Conservation (phyloP, 2,113 vertebrate genomes). For the Siniperca knerii region DNA sequence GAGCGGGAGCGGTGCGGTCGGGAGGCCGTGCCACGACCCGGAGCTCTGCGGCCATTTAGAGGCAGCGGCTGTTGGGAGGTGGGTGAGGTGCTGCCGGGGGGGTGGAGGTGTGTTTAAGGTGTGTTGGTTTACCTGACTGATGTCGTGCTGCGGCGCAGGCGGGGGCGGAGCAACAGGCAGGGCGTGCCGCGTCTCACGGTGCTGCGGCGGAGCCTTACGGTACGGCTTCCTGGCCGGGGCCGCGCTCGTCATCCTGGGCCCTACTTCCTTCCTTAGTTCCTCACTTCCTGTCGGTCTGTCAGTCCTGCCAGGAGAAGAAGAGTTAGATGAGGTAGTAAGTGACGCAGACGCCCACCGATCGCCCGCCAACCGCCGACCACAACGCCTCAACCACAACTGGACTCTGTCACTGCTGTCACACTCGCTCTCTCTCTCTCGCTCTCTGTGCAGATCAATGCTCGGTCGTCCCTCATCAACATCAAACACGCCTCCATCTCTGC, state of each 20-base stretch:
- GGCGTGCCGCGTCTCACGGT: conserved; percentile 91
- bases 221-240: conserved; percentile 94
- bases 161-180: conserved; percentile 80
- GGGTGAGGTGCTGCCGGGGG: conserved; percentile 41
- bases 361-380: conserved; percentile 22
- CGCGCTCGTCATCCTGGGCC: conserved; percentile 88
- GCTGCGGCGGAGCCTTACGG: conserved; percentile 96
- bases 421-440: conserved; percentile 1
- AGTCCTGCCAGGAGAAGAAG: conserved; percentile 49
- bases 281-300: conserved; percentile 7
- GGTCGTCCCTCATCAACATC: conserved; percentile 67
- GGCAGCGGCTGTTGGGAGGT: conserved; percentile 57
- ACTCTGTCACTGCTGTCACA: neutral
- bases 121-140: conserved; percentile 86
- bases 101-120: conserved; percentile 29
- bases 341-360: neutral
- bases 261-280: conserved; percentile 13
- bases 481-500: conserved; percentile 31
- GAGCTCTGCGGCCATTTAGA: neutral
- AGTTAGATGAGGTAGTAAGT: neutral
- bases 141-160: conserved; percentile 78
- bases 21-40: conserved; percentile 24
- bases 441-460: conserved; percentile 49
- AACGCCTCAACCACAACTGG: conserved; percentile 37
- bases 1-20: neutral